Evolutionary conservation across 2,888 invertebrate genomes (phyloP), one percentile per base, ranked within the genome.

Genomic region (Agrochola lychnidis): DNA sequence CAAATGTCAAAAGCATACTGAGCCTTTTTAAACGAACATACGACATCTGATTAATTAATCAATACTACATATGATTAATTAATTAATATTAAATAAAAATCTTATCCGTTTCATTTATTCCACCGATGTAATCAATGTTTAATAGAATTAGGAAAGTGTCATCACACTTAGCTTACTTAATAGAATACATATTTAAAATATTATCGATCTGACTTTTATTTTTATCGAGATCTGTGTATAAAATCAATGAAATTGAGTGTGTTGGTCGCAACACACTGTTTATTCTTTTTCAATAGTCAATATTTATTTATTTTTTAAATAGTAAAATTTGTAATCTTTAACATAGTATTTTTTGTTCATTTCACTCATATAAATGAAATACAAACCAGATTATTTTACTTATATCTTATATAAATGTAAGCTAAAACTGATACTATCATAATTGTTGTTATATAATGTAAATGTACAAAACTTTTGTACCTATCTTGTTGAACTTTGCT

Each of bases 401-500:
- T 42, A 19, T 22, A 53, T 66, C n/a, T 16, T 36, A 25, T 45
- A 36, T n/a, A 36, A 64, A 57, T 40, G 53, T 81, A 74, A 85
- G 78, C 73, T 76, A 62, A 70, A 70, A 53, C 42, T 72, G 57
- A 76, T 63, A 63, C 64, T 61, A 67, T 61, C 62, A 36, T 66
- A 73, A 75, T 82, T 85, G 86, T 89, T 89, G 81, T 88, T 86
- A 66, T 76, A 73, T 68, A 67, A 62, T 73, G 64, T 71, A 69
- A 36, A n/a, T 80, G 66, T 83, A 81, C 74, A 83, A 81, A 82
- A 51, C 82, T 88, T 86, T 92, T 91, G 85, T 85, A 88, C 76
- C 87, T 89, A 88, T 78, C 87, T 89, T 91, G 92, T 94, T 94
- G 86, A 89, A 84, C 81, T 88, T 91, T 91, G 91, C 92, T 93